Base-by-base conservation (phyloP, 2,797 vertebrate species). In the Acanthurus lineatus region DNA sequence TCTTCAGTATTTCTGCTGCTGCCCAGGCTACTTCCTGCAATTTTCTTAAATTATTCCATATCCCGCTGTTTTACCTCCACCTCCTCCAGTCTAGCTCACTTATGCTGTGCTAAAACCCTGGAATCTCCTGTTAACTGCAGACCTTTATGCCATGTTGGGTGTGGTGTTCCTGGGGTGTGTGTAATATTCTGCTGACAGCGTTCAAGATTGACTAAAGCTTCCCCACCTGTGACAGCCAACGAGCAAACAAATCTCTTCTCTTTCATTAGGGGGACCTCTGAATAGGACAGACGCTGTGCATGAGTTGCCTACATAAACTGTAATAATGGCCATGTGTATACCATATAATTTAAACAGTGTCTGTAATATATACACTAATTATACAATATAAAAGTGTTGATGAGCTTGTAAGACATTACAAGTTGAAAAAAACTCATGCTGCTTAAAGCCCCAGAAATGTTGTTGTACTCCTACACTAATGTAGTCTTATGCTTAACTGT, bases 181-280 rank as follows among this genome's bases (percentile, higher is more conserved):
- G 47, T 65, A 65, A 49, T 62, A 57, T 45, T 73, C 35, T 47
- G 15, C 42, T 40, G 56, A 57, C 19, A 48, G 49, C 1, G 28
- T 51, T 51, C n/a, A 60, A 54, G 58, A 64, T 32, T 42, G 59
- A 66, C 69, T 68, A 51, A 57, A 69, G 49, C 54, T 28, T 52
- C 44, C 11, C 59, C 52, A 63, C 47, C 61, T 53, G 42, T 48
- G 58, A 53, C 25, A 77, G 65, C 53, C 53, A 73, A 60, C 47
- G 64, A 25, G 54, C 40, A 76, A 77, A 81, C 52, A n/a, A 67
- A 76, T 81, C 20, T 72, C 56, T n/a, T 69, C 16, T 19, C 12
- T 58, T 81, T 79, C 69, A 76, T 81, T 68, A 66, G 16, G 22
- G 51, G 51, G 65, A 80, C 61, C 25, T 58, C 38, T 75, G 69